phyloP scores from a whole-genome alignment of 1,140 invertebrate genomes.

The Drosophila serrata region DNA sequence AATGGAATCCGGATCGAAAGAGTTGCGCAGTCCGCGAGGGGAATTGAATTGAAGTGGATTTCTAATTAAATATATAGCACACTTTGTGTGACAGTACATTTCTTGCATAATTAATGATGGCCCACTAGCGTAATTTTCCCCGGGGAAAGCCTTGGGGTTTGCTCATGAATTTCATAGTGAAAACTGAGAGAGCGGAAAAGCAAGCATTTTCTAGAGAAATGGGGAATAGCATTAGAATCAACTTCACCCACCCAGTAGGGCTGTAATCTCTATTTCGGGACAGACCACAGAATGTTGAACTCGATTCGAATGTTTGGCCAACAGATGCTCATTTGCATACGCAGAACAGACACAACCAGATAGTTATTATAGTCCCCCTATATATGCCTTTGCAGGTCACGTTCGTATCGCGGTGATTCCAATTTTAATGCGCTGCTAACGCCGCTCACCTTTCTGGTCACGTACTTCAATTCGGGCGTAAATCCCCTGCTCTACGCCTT shows the following conservation, averaged over 20 bases:
- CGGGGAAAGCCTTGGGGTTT: background rate
- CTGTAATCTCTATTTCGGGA: slow-evolving; percentile 24
- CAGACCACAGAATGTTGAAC: slow-evolving; percentile 14
- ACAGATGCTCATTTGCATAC: slow-evolving; percentile 50
- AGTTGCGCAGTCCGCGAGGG: background rate
- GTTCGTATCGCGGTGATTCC: slow-evolving; percentile 88
- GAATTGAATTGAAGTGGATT: slow-evolving; percentile 21
- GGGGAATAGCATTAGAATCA: background rate
- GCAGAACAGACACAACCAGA: slow-evolving; percentile 33
- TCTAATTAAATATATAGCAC: slow-evolving; percentile 30
- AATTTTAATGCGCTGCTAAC: slow-evolving; percentile 91
- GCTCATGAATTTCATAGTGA: slow-evolving; percentile 25
- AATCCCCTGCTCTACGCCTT: slow-evolving; percentile 95
- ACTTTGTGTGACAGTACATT: slow-evolving; percentile 21
- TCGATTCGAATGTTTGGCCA: slow-evolving; percentile 16
- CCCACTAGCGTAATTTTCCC: slow-evolving; percentile 19
- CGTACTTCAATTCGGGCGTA: slow-evolving; percentile 94
- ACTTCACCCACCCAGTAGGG: slow-evolving; percentile 1
- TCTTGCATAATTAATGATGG: slow-evolving; percentile 32
- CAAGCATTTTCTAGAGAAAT: background rate
- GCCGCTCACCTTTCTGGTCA: slow-evolving; percentile 92
- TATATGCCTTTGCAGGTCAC: slow-evolving; percentile 86
- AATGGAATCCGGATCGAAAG: no score
- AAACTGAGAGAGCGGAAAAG: slow-evolving; percentile 1
- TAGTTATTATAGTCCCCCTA: slow-evolving; percentile 31